Conservation (phyloP, 2,113 vertebrate species). For the Laticauda laticaudata region DNA sequence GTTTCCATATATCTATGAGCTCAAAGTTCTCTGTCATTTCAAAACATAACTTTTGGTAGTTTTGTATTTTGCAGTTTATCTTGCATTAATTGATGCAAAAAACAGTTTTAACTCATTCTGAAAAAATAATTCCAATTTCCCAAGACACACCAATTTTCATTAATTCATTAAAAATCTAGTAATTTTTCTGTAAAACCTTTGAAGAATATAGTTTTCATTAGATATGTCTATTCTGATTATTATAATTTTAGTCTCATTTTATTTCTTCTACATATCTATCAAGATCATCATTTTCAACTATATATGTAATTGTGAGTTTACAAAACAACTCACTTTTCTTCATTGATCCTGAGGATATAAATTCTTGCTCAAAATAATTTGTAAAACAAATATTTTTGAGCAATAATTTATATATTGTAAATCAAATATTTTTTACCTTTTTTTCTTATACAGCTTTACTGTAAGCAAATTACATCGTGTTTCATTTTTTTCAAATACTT, state of each 20-base stretch:
- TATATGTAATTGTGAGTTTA: background rate
- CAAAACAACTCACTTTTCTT: background rate
- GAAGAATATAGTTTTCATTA: background rate
- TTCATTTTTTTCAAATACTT: background rate
- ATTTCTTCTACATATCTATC: background rate
- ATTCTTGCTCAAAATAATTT: background rate
- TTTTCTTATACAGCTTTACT: background rate
- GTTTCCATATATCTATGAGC: background rate
- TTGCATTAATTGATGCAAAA: background rate
- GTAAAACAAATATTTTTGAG: background rate
- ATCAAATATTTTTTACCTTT: background rate
- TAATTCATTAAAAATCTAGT: background rate
- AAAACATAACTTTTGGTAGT: background rate
- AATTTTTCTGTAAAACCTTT: background rate
- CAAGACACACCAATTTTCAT: background rate
- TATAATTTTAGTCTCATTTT: background rate
- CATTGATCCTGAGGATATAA: background rate
- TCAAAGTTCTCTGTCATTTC: background rate
- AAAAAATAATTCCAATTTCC: background rate
- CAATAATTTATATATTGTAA: no score
- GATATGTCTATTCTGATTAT: background rate
- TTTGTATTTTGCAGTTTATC: background rate
- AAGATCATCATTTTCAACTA: background rate
- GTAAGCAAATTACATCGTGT: background rate
- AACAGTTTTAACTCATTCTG: background rate